These are phyloP conservation scores for Magallana nippona DNA, from an alignment of 2,888 invertebrate genomes.

Conservation along the genomic window DNA sequence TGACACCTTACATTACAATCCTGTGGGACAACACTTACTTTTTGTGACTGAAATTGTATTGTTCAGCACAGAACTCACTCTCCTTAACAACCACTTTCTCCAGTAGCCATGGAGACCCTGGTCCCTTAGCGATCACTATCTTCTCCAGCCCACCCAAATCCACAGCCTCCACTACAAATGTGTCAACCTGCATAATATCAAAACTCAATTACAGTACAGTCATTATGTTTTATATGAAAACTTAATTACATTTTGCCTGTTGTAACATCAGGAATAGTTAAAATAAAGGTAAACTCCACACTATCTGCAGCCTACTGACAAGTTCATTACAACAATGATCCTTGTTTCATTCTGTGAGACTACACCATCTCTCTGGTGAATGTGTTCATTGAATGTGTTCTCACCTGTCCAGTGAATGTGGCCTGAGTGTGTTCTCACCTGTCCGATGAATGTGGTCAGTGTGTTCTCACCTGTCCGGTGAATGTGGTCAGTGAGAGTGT, in stretches of 20 bases:
- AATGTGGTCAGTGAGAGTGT: too few species aligned
- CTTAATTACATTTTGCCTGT: too few species aligned
- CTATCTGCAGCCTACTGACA: too few species aligned
- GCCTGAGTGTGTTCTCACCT: conserved; percentile 56
- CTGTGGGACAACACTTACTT: conserved; percentile 34
- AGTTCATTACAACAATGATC: too few species aligned
- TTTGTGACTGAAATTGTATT: conserved; percentile 45
- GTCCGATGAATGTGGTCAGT: conserved; percentile 51
- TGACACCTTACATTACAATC: neutral
- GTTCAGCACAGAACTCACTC: conserved; percentile 42
- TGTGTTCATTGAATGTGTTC: too few species aligned
- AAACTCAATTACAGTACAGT: neutral
- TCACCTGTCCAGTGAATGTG: too few species aligned
- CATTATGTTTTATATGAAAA: neutral
- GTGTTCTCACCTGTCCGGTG: conserved; percentile 63
- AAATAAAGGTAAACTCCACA: too few species aligned
- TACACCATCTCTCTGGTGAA: too few species aligned
- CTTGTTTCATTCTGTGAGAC: too few species aligned
- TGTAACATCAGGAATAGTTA: too few species aligned
- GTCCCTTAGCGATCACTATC: conserved; percentile 69
- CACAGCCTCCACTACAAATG: conserved; percentile 68
- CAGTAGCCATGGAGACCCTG: conserved; percentile 71
- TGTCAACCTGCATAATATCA: conserved; percentile 60
- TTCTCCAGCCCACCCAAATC: conserved; percentile 71
- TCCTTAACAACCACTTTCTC: conserved; percentile 65